A percentile compares a stretch with the other conserved stretches of the same genome.
phyloP scores from a whole-genome alignment of 2,888 invertebrate genomes.

The Empis livida region DNA sequence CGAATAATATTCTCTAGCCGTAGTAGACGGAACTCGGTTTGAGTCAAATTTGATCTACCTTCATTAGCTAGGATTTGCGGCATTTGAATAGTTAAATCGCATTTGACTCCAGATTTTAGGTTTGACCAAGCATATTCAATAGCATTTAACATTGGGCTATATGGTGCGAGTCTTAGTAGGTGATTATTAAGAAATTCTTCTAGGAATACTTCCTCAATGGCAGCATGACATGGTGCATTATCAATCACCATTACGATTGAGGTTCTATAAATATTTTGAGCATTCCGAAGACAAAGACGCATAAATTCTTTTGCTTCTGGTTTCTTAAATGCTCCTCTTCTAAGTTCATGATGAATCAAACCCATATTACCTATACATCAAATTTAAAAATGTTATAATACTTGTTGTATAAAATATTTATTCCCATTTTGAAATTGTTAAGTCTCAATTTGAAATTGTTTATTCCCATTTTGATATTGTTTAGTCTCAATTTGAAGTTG shows the following conservation, averaged over 20 bases:
- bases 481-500: no score
- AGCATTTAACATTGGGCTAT: constrained; percentile 2
- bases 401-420: no score
- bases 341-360: background rate
- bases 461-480: no score
- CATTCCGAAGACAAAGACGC: background rate
- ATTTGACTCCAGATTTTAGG: background rate
- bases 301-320: background rate
- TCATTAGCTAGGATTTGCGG: background rate
- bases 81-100: background rate
- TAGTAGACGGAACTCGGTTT: background rate
- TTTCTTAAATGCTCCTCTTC: background rate
- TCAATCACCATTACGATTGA: constrained; percentile 1
- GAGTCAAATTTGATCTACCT: background rate
- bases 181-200: background rate
- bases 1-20: background rate
- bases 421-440: no score
- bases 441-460: no score
- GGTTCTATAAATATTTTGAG: background rate
- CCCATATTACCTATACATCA: background rate
- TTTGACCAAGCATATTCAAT: constrained; percentile 1
- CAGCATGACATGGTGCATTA: constrained; percentile 1
- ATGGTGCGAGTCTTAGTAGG: background rate
- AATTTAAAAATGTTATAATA: no score
- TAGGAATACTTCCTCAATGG: constrained; percentile 1